A percentile compares a stretch with the other conserved stretches of the same genome.
Conservation (phyloP, 64 coral and sea anemone species). For the Actinia equina region DNA sequence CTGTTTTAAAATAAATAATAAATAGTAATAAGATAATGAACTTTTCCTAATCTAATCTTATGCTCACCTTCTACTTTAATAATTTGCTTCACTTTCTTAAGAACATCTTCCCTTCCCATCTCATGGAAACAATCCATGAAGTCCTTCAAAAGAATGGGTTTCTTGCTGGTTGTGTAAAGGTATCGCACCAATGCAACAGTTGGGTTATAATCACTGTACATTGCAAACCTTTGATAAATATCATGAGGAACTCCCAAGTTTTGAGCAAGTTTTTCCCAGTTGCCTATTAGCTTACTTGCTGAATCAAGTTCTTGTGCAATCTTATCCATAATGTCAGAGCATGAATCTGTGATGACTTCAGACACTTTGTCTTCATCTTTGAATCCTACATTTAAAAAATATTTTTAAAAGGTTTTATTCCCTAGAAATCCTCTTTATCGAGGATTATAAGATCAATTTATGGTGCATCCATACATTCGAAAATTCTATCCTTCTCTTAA, state of each 20-base stretch:
- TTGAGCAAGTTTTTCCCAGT: background rate
- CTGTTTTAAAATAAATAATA: too few species aligned
- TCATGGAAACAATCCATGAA: background rate
- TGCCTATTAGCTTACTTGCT: background rate
- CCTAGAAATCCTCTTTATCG: too few species aligned
- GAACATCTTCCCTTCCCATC: background rate
- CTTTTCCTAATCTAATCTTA: too few species aligned
- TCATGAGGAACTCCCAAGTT: background rate
- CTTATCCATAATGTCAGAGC: background rate
- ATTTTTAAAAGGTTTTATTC: too few species aligned
- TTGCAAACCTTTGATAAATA: background rate
- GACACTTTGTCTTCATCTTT: constrained; percentile 1
- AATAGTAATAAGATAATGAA: too few species aligned
- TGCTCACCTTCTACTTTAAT: background rate
- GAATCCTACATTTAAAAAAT: too few species aligned
- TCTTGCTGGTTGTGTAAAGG: background rate
- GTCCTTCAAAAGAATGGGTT: background rate
- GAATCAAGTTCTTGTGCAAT: constrained; percentile 13
- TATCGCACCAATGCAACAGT: background rate
- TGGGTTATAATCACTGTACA: constrained; percentile 10
- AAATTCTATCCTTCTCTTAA: too few species aligned
- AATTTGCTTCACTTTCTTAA: background rate
- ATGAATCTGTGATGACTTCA: constrained; percentile 11
- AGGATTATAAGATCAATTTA: too few species aligned
- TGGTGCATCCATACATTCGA: too few species aligned